Base-by-base conservation (phyloP, 1,140 invertebrate genomes). In the Brevipalpus yothersi region DNA sequence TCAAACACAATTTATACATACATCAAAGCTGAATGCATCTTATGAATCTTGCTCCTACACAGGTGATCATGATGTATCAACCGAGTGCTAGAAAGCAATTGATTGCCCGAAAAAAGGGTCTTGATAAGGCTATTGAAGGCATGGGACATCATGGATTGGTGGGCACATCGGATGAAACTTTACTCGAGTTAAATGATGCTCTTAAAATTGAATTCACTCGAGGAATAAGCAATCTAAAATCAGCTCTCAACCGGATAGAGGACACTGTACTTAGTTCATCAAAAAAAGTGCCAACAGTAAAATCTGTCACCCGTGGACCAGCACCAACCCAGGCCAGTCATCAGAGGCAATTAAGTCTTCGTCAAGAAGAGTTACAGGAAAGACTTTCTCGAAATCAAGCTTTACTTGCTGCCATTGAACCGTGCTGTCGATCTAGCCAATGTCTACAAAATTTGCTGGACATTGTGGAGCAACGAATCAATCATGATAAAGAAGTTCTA, bases 301-400 rank as follows among this genome's bases (percentile, higher is more conserved):
- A 68, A 57, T 69, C 70, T 8, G 65, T 75, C 7, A 70, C 70
- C 12, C 76, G 82, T 41, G 81, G 80, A 58, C 81, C 84, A 65
- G 84, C 86, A 41, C 86, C 86, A 15, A 83, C 85, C 0, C n/a
- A 82, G 53, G 83, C 84, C 0, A 88, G 84, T 19, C 89, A 93
- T 72, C 89, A 92, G 71, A 74, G 88, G 41, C 79, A 90, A 41
- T 73, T 93, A 59, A 83, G 83, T 49, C 76, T 91, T 31, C 81
- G 80, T 47, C 81, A 85, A 66, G 76, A 77, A 10, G 72, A 74
- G 55, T 74, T 78, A 53, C 86, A 93, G 70, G 81, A 86, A 62
- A 72, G 89, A 5, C 74, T 93, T 17, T 91, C 91, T 64, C 87
- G 90, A 71, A 93, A 92, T 71, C 88, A 89, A 70, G 84, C 83